These are phyloP conservation scores for Nibea coibor DNA, from an alignment of 2,113 vertebrate genomes.

Conservation along the genomic window DNA sequence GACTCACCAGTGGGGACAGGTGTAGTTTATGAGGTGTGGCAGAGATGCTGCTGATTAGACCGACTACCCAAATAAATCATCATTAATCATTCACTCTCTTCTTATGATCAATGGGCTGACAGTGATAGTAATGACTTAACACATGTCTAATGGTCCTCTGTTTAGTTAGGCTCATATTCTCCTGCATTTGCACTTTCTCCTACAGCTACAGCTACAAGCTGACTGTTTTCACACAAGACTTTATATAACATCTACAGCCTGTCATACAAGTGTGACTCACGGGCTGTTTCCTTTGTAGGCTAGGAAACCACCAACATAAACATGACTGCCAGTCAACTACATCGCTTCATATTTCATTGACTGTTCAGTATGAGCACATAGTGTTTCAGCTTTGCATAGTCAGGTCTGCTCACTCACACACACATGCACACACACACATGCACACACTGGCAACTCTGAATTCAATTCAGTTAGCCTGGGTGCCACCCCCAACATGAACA, in stretches of 20 bases:
- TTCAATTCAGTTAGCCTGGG: not conserved
- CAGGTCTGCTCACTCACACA: not conserved
- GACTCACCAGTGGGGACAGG: not conserved
- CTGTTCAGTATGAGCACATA: not conserved
- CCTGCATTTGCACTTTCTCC: not conserved
- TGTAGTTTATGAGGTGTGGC: not conserved
- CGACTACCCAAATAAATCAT: not conserved
- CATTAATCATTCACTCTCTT: not conserved
- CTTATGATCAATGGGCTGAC: not conserved
- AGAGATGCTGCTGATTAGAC: conserved; percentile 1
- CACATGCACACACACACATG: not conserved
- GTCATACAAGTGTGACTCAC: conserved; percentile 39
- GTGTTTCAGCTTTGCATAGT: not conserved
- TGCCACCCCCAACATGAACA: conserved; percentile 4
- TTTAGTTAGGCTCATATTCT: not conserved
- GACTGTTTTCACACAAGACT: not conserved
- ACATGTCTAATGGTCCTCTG: not conserved
- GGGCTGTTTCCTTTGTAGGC: conserved; percentile 52
- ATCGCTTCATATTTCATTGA: conserved; percentile 35
- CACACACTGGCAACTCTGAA: not conserved
- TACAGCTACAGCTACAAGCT: conserved; percentile 9
- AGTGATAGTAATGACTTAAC: not conserved
- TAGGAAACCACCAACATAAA: conserved; percentile 62
- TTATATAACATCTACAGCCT: conserved; percentile 45
- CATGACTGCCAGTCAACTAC: conserved; percentile 38